Evolutionary conservation across 2,797 vertebrate genomes (phyloP).

Genomic region (Atherinosoma microstoma): DNA sequence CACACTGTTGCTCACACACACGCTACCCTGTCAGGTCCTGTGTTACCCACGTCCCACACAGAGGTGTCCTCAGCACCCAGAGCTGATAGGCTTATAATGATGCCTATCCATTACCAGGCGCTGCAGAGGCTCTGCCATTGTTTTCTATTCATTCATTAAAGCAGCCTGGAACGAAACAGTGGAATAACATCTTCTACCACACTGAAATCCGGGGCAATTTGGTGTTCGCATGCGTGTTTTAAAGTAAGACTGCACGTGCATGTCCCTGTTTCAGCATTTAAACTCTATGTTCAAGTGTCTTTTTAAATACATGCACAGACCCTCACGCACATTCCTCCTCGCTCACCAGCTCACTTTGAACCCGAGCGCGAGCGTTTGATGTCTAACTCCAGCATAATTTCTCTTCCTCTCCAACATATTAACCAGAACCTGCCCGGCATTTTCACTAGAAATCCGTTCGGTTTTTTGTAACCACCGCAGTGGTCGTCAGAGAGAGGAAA

Average conservation of each 20-base stretch:
- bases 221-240: constrained; percentile 18
- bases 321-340: constrained; percentile 45
- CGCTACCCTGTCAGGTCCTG: constrained; percentile 34
- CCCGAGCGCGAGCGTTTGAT: constrained; percentile 68
- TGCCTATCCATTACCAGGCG: constrained; percentile 81
- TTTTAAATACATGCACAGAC: constrained; percentile 9
- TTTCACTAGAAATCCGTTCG: constrained; percentile 61
- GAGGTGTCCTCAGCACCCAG: constrained; percentile 70
- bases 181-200: constrained; percentile 52
- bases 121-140: constrained; percentile 75
- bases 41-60: constrained; percentile 58
- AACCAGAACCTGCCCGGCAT: constrained; percentile 76
- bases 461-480: constrained; percentile 64
- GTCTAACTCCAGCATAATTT: constrained; percentile 71
- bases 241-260: constrained; percentile 2
- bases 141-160: constrained; percentile 85
- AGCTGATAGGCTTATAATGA: constrained; percentile 85
- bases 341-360: constrained; percentile 73
- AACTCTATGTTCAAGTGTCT: constrained; percentile 62
- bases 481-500: constrained; percentile 56
- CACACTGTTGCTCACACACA: constrained; percentile 19
- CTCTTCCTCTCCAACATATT: constrained; percentile 76
- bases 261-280: constrained; percentile 38
- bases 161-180: constrained; percentile 51
- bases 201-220: constrained; percentile 39